A percentile compares a stretch with the other conserved stretches of the same genome.
Evolutionary conservation across 2,797 vertebrate species (phyloP).

Genomic region (Glyptemys insculpta): DNA sequence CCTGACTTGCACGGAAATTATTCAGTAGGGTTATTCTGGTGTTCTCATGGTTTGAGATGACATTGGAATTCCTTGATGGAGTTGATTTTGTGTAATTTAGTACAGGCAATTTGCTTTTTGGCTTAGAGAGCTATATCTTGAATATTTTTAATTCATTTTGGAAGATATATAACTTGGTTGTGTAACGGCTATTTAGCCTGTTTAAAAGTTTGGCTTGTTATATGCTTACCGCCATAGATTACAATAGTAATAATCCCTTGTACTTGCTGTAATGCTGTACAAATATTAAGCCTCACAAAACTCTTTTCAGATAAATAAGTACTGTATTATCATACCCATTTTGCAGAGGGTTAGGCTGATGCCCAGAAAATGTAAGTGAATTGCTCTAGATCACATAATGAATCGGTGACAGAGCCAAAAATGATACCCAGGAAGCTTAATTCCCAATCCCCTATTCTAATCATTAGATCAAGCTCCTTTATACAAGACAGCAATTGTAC

Average conservation of each 20-base stretch:
- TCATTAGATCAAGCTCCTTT: neutral
- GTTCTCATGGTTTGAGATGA: neutral
- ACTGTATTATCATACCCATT: accelerated
- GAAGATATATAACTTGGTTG: constrained; percentile 23
- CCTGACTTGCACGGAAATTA: accelerated
- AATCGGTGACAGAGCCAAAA: neutral
- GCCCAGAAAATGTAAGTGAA: accelerated
- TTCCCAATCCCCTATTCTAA: neutral
- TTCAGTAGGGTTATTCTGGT: neutral
- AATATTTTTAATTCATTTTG: neutral
- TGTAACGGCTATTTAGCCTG: neutral
- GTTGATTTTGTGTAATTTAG: neutral
- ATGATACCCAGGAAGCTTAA: too few species aligned
- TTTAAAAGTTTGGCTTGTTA: neutral
- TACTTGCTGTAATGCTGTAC: neutral
- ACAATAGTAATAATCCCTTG: neutral
- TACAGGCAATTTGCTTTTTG: neutral
- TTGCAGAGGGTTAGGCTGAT: accelerated
- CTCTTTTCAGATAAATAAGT: neutral
- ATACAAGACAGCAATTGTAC: neutral
- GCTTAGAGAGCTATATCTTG: neutral
- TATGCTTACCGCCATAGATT: neutral
- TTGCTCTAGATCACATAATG: neutral
- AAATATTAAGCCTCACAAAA: neutral
- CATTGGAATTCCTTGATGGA: neutral